Percentiles rank a stretch among this genome's conserved stretches.
Conservation (phyloP, 2,888 invertebrate genomes). For the Alcis repandata region DNA sequence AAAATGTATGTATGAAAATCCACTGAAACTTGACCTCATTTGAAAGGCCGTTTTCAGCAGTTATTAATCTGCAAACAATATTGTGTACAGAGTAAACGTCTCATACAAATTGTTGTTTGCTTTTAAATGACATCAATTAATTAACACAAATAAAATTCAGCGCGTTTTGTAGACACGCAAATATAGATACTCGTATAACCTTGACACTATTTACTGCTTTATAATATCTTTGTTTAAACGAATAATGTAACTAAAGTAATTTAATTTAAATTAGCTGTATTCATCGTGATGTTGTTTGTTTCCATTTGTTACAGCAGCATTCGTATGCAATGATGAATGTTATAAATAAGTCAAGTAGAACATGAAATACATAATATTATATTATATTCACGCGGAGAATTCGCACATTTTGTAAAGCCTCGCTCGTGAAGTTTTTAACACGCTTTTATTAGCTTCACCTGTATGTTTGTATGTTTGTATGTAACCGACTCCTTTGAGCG, state of each 20-base stretch:
- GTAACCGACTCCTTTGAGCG: no score
- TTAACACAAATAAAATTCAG: conserved; percentile 5
- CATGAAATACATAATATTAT: conserved; percentile 49
- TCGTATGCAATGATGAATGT: conserved; percentile 33
- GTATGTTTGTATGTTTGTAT: no score
- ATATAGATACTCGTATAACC: not conserved
- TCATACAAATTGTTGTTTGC: conserved; percentile 34
- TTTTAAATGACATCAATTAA: conserved; percentile 22
- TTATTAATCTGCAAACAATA: conserved; percentile 43
- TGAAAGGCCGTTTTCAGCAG: conserved; percentile 34
- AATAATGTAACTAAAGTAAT: not conserved
- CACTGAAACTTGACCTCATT: conserved; percentile 36
- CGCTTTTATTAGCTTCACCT: no score
- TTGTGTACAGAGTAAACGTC: conserved; percentile 36
- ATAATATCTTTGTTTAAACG: not conserved
- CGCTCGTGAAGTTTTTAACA: conserved; percentile 59
- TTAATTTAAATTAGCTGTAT: not conserved
- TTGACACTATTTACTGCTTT: not conserved
- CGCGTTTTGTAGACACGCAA: not conserved
- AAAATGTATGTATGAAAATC: conserved; percentile 23
- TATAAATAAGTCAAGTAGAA: conserved; percentile 34
- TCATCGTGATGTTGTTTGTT: conserved; percentile 2
- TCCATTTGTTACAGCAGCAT: conserved; percentile 17
- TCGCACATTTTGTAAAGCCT: conserved; percentile 66
- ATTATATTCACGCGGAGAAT: conserved; percentile 55